phyloP scores from a whole-genome alignment of 2,797 vertebrate species.

The Bufotes viridis region DNA sequence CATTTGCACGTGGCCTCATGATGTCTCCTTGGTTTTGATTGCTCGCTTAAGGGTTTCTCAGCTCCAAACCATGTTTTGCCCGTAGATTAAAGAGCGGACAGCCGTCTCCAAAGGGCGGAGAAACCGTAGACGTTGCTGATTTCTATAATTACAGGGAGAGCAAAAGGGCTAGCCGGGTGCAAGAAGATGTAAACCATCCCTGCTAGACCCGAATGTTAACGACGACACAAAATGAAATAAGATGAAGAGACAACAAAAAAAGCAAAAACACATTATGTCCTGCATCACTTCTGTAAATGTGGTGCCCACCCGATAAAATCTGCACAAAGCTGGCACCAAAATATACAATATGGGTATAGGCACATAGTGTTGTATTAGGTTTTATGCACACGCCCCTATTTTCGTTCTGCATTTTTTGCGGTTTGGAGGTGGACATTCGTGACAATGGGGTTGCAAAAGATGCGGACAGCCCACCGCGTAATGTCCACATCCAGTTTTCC shows the following conservation, averaged over 20 bases:
- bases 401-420: no score
- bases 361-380: no score
- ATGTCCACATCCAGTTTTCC: no score
- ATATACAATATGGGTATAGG: no score
- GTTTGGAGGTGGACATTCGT: no score
- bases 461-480: no score
- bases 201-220: neutral
- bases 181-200: neutral
- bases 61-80: neutral
- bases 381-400: no score
- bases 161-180: neutral
- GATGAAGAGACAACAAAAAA: neutral
- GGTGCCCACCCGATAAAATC: no score
- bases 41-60: slow-evolving; percentile 56
- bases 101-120: neutral
- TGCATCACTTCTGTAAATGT: no score
- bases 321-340: no score
- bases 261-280: neutral
- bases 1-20: slow-evolving; percentile 66
- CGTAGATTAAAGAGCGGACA: slow-evolving; percentile 29
- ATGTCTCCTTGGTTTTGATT: slow-evolving; percentile 58
- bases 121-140: neutral
- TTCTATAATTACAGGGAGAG: neutral
- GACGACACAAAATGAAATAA: neutral
- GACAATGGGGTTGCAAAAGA: no score